A percentile compares a stretch with the other conserved stretches of the same genome.
Conservation (phyloP, 2,888 invertebrate species). For the Eupelmus urozonus region DNA sequence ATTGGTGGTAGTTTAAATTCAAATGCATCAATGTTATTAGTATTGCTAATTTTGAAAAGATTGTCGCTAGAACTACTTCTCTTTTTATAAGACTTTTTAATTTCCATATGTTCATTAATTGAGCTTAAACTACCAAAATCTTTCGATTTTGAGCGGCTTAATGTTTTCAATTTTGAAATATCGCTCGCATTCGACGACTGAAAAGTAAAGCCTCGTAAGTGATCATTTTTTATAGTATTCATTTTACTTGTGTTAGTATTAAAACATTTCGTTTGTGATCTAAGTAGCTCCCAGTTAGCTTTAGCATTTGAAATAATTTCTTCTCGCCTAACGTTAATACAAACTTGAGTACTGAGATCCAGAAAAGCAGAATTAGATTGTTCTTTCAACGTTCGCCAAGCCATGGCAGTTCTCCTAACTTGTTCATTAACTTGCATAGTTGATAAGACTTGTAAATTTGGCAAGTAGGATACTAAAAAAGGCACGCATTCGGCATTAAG, state of each 20-base stretch:
- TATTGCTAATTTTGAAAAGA: slow-evolving; percentile 64
- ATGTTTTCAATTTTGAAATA: slow-evolving; percentile 64
- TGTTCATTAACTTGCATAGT: slow-evolving; percentile 89
- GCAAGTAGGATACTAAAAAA: slow-evolving; percentile 88
- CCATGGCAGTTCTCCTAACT: slow-evolving; percentile 87
- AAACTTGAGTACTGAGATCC: slow-evolving; percentile 81
- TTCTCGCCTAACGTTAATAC: slow-evolving; percentile 83
- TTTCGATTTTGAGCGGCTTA: slow-evolving; percentile 68
- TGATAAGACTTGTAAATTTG: slow-evolving; percentile 85
- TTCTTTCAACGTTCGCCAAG: slow-evolving; percentile 89
- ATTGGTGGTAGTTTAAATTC: slow-evolving; percentile 83
- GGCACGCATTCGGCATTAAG: slow-evolving; percentile 89
- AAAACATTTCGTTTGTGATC: slow-evolving; percentile 84
- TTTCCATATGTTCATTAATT: slow-evolving; percentile 71
- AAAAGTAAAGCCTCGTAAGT: slow-evolving; percentile 65
- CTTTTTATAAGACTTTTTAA: slow-evolving; percentile 64
- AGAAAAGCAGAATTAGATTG: slow-evolving; percentile 84
- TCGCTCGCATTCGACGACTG: slow-evolving; percentile 68
- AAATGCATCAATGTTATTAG: slow-evolving; percentile 66
- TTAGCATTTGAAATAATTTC: slow-evolving; percentile 91
- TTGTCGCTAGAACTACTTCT: slow-evolving; percentile 69
- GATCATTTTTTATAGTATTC: slow-evolving; percentile 64
- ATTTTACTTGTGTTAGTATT: slow-evolving; percentile 66
- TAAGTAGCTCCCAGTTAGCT: slow-evolving; percentile 90
- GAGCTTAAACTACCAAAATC: slow-evolving; percentile 71